Percentiles rank a stretch among this genome's conserved stretches.
Conservation (phyloP, 2,113 vertebrate genomes). For the Megalops atlanticus region DNA sequence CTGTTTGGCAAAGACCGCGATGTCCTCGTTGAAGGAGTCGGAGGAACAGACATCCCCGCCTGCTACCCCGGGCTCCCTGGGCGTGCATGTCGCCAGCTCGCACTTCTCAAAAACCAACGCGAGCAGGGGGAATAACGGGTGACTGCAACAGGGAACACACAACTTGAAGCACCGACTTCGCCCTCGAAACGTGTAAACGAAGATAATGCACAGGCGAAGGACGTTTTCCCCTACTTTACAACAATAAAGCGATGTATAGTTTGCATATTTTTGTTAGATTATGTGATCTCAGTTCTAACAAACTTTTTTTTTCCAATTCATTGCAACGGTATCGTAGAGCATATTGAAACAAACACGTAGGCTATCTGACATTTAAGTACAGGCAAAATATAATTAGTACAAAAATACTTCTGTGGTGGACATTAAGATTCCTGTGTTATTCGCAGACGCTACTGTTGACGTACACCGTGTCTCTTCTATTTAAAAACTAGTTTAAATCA, state of each 20-base stretch:
- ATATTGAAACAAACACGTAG: not conserved
- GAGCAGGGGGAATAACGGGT: slow-evolving; percentile 94
- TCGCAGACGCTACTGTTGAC: not conserved
- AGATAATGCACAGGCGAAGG: not conserved
- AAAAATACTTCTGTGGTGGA: too few relatives aligned
- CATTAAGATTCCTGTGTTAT: not conserved
- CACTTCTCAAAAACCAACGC: slow-evolving; percentile 99
- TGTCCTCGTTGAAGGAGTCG: slow-evolving; percentile 96
- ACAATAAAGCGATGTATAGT: not conserved
- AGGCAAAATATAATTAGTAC: not conserved
- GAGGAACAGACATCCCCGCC: slow-evolving; percentile 95
- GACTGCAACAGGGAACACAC: slow-evolving; percentile 81
- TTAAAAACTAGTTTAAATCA: too few relatives aligned
- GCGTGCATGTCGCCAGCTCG: slow-evolving; percentile 96
- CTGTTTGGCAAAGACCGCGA: slow-evolving; percentile 95
- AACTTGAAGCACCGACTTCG: slow-evolving; percentile 88
- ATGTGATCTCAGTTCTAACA: not conserved
- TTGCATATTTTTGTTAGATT: not conserved
- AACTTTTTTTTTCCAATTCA: not conserved
- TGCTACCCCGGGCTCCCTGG: slow-evolving; percentile 89
- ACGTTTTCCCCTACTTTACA: not conserved
- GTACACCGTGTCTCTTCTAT: not conserved
- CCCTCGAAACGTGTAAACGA: slow-evolving; percentile 37
- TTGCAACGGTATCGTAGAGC: not conserved
- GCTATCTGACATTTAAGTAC: not conserved